Percentiles rank a stretch among this genome's conserved stretches.
phyloP scores from a whole-genome alignment of 2,797 vertebrate species.

The Poecilia wingei region DNA sequence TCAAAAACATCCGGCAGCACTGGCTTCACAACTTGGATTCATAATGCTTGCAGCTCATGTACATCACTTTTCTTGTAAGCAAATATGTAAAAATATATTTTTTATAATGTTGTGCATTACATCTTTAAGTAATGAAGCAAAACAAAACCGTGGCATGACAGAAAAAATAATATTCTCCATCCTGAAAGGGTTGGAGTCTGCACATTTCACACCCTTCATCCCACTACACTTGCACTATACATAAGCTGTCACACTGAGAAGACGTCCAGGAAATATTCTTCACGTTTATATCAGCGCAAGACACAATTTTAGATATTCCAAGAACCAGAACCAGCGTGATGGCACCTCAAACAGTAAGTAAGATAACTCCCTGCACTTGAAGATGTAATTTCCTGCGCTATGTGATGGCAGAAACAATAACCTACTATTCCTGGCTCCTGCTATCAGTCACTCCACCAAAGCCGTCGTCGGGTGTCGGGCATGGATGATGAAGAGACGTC shows the following conservation, averaged over 20 bases:
- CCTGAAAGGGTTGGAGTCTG: background rate
- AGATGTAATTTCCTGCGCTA: constrained; percentile 10
- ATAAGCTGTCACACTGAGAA: background rate
- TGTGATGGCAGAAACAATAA: constrained; percentile 14
- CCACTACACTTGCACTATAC: background rate
- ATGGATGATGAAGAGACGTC: constrained; percentile 25
- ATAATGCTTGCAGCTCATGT: background rate
- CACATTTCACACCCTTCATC: background rate
- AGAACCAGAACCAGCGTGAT: background rate
- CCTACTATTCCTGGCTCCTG: constrained; percentile 59
- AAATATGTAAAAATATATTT: too few relatives aligned
- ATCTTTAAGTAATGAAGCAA: too few relatives aligned
- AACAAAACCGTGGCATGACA: background rate
- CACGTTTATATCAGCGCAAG: background rate
- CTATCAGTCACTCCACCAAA: constrained; percentile 45
- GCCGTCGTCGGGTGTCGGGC: constrained; percentile 42
- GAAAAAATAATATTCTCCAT: background rate
- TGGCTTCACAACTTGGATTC: background rate
- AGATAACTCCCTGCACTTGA: constrained; percentile 2
- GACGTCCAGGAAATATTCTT: background rate
- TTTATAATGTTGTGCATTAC: too few relatives aligned
- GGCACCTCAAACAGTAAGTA: background rate
- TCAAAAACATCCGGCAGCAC: background rate
- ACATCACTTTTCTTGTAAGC: too few relatives aligned
- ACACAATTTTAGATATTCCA: background rate